phyloP scores from a whole-genome alignment of 2,113 vertebrate genomes.

The Trachemys scripta region DNA sequence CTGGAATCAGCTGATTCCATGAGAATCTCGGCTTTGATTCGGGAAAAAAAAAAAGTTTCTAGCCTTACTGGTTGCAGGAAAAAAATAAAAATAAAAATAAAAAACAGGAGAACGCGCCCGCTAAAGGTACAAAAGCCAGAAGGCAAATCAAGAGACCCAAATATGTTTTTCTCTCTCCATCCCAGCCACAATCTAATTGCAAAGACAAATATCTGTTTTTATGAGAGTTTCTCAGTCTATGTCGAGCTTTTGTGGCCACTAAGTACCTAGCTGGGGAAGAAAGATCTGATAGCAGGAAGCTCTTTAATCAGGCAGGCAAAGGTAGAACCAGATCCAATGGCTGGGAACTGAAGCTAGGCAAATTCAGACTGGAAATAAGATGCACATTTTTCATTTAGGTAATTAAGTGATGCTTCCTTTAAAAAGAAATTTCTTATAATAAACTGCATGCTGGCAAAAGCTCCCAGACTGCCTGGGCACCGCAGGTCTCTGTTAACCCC shows the following conservation, averaged over 20 bases:
- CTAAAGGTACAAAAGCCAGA: background rate
- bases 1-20: background rate
- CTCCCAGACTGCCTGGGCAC: background rate
- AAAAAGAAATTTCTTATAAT: background rate
- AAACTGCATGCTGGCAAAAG: background rate
- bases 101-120: background rate
- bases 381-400: rapidly evolving
- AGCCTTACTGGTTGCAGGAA: background rate
- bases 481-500: background rate
- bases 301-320: background rate
- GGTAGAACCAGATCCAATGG: background rate
- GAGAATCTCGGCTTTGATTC: no score
- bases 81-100: background rate
- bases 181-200: background rate
- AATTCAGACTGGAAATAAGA: background rate
- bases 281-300: background rate
- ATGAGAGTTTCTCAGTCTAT: background rate
- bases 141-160: background rate
- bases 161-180: background rate
- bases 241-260: background rate
- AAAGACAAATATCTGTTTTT: background rate
- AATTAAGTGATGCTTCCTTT: background rate
- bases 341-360: background rate
- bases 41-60: background rate
- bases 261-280: background rate